phyloP scores from a whole-genome alignment of 2,113 vertebrate species.

The Donacobius atricapilla region DNA sequence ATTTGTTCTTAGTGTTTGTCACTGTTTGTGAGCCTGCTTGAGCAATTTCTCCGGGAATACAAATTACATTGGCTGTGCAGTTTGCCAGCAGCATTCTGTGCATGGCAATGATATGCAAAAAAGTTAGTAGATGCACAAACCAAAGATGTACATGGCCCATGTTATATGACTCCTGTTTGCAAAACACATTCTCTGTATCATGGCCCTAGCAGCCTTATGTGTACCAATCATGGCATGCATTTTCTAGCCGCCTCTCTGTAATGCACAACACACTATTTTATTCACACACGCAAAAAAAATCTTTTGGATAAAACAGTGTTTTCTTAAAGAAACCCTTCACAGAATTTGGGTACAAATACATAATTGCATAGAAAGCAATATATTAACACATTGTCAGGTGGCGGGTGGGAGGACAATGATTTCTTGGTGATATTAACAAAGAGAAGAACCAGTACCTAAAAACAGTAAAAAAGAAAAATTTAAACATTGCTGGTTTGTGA shows the following conservation, averaged over 20 bases:
- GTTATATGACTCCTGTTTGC: neutral
- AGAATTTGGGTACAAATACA: neutral
- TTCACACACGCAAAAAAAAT: neutral
- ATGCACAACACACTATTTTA: neutral
- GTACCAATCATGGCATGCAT: neutral
- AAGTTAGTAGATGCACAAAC: neutral
- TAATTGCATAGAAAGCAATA: neutral
- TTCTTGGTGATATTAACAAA: neutral
- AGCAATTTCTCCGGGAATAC: constrained; percentile 6
- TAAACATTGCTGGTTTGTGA: neutral
- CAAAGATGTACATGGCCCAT: neutral
- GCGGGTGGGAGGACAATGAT: neutral
- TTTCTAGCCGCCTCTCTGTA: neutral
- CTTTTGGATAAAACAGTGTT: neutral
- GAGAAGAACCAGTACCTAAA: neutral
- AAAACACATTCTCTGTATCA: neutral
- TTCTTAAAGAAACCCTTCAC: neutral
- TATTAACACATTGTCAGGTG: neutral
- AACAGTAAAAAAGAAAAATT: neutral
- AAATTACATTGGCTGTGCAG: constrained; percentile 5
- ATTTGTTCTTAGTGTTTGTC: constrained; percentile 18
- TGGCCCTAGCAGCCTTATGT: neutral
- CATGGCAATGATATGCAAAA: neutral
- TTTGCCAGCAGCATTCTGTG: neutral
- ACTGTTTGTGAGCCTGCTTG: neutral